A percentile compares a stretch with the other conserved stretches of the same genome.
Conservation (phyloP, 2,888 invertebrate genomes). For the Dynastes tityus region DNA sequence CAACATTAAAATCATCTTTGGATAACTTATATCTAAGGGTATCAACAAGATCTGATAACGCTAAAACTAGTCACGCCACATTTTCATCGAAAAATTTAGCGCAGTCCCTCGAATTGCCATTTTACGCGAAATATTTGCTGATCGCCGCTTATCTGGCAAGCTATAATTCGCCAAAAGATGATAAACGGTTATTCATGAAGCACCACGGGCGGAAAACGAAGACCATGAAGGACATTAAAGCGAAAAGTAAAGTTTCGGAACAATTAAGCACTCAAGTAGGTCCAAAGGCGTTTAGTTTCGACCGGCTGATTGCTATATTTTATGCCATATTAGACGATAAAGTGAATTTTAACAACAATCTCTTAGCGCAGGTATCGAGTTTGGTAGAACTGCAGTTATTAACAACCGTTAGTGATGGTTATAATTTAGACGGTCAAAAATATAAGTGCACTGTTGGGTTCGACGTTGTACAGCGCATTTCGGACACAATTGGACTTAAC, state of each 20-base stretch:
- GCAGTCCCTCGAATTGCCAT: conserved; percentile 86
- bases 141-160: conserved; percentile 95
- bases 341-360: conserved; percentile 87
- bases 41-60: conserved; percentile 62
- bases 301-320: conserved; percentile 89
- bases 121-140: conserved; percentile 90
- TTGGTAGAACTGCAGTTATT: conserved; percentile 88
- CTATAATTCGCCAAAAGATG: conserved; percentile 91
- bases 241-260: conserved; percentile 75
- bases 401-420: conserved; percentile 80
- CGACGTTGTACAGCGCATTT: conserved; percentile 85
- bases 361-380: conserved; percentile 90
- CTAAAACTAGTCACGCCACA: conserved; percentile 52
- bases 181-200: conserved; percentile 90
- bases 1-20: conserved; percentile 82
- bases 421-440: conserved; percentile 85
- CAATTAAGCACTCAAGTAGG: conserved; percentile 82
- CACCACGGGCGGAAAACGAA: conserved; percentile 83
- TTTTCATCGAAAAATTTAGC: conserved; percentile 70
- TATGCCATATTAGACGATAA: conserved; percentile 90
- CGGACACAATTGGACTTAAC: conserved; percentile 84
- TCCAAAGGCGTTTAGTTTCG: conserved; percentile 87
- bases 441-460: conserved; percentile 90
- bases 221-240: conserved; percentile 75
- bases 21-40: conserved; percentile 85